phyloP scores from a whole-genome alignment of 2,888 invertebrate genomes.

The Sphaeridia pumilis region DNA sequence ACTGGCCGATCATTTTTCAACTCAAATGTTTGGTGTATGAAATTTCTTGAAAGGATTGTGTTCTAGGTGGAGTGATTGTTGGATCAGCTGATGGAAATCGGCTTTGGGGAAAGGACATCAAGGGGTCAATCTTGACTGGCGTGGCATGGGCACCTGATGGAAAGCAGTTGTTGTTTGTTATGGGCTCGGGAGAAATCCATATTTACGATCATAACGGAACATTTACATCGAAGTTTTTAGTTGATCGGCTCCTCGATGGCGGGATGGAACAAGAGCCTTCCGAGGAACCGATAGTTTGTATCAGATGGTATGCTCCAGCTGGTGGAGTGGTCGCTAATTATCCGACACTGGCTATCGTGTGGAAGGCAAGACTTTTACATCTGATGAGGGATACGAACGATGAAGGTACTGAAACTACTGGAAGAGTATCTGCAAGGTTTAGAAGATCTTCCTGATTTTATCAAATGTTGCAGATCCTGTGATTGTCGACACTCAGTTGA shows the following conservation, averaged over 20 bases:
- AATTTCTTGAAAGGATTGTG: not conserved
- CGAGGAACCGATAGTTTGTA: constrained; percentile 29
- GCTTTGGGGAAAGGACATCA: constrained; percentile 96
- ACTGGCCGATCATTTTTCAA: too few relatives aligned
- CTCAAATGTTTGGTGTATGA: too few relatives aligned
- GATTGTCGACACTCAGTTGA: constrained; percentile 17
- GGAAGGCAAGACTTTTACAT: constrained; percentile 16
- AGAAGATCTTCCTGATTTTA: not conserved
- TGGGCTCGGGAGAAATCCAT: constrained; percentile 83
- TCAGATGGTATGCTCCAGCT: constrained; percentile 27
- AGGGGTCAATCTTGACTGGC: constrained; percentile 64
- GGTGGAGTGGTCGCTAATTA: not conserved
- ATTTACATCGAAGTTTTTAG: constrained; percentile 39
- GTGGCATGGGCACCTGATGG: constrained; percentile 98
- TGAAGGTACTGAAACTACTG: constrained; percentile 9
- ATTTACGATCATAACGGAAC: constrained; percentile 85
- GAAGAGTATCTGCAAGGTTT: not conserved
- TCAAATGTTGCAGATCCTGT: constrained; percentile 17
- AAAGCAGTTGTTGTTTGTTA: constrained; percentile 73
- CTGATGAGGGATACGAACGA: constrained; percentile 9
- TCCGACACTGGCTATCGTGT: constrained; percentile 26
- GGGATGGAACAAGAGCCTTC: constrained; percentile 21
- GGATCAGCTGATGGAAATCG: constrained; percentile 96
- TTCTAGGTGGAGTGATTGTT: constrained; percentile 71
- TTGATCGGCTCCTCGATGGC: constrained; percentile 14